Evolutionary conservation across 2,113 vertebrate genomes (phyloP).

Genomic region (Siniperca knerii): DNA sequence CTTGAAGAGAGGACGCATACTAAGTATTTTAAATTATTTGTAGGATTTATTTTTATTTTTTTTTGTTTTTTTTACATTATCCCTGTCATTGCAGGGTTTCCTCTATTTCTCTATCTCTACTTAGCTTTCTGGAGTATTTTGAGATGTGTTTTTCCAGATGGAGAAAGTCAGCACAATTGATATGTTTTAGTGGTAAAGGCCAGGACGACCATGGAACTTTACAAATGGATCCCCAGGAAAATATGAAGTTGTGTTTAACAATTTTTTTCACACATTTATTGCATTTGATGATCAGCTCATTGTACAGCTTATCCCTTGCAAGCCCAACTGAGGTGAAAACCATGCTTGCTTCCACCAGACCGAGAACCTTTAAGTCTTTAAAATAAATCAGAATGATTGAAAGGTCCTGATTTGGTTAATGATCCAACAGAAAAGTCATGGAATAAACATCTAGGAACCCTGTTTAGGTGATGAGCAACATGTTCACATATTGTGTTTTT

Average conservation of each 20-base stretch:
- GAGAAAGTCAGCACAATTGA: background rate
- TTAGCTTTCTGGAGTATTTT: background rate
- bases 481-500: background rate
- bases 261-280: background rate
- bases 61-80: background rate
- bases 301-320: background rate
- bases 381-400: background rate
- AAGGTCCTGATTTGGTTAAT: background rate
- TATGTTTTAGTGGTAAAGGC: background rate
- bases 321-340: background rate
- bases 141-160: background rate
- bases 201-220: background rate
- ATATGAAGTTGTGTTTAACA: no score
- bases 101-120: background rate
- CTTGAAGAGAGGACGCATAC: background rate
- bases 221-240: background rate
- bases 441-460: background rate
- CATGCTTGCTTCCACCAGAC: background rate
- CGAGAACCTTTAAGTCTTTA: background rate
- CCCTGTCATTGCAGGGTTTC: background rate
- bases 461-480: background rate
- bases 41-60: background rate
- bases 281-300: background rate
- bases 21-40: background rate
- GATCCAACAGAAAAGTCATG: background rate